Conservation (phyloP, 2,888 invertebrate species). For the Diogma glabrata region DNA sequence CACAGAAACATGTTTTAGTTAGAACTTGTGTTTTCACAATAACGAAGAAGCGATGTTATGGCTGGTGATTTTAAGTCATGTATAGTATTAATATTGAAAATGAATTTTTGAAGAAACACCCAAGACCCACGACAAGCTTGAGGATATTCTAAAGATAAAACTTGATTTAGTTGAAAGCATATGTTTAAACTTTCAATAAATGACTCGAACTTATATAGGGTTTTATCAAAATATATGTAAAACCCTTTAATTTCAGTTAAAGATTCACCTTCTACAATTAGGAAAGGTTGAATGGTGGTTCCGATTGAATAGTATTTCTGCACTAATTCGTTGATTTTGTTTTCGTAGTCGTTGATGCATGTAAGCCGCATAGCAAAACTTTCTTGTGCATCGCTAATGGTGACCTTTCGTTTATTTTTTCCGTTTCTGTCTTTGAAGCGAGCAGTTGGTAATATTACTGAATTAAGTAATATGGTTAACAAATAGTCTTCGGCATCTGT, state of each 20-base stretch:
- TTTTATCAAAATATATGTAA: neutral
- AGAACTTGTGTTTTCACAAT: neutral
- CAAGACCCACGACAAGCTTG: neutral
- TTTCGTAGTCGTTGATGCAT: conserved; percentile 1
- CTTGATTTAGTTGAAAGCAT: neutral
- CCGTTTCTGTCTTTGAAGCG: neutral
- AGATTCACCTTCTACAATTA: neutral
- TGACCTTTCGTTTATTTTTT: neutral
- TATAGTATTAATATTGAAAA: neutral
- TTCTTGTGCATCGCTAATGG: neutral
- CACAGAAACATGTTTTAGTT: conserved; percentile 10
- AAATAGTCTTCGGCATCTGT: neutral
- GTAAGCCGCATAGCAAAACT: neutral
- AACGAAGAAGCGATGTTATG: neutral
- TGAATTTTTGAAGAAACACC: neutral
- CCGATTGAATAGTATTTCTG: conserved; percentile 3
- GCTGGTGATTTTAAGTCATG: neutral
- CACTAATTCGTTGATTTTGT: conserved; percentile 1
- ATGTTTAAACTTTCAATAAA: neutral
- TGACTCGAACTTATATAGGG: neutral
- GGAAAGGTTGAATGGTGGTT: neutral
- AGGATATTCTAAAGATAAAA: neutral
- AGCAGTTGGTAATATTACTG: neutral
- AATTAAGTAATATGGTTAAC: neutral
- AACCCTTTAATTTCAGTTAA: neutral